phyloP scores from a whole-genome alignment of 2,797 vertebrate genomes.

The Gobio occitaniae region DNA sequence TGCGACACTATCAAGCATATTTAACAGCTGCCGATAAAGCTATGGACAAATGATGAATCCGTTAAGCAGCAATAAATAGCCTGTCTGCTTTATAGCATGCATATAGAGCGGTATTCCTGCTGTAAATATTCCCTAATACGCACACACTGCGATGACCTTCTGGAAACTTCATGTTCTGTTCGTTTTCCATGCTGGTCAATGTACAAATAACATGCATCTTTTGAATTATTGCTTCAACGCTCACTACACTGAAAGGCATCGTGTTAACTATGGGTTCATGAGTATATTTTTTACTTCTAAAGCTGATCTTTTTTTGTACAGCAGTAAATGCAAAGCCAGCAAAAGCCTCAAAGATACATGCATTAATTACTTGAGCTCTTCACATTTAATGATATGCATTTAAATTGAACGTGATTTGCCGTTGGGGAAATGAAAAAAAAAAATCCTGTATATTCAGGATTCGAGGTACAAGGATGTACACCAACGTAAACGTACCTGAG shows the following conservation, averaged over 20 bases:
- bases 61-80: constrained; percentile 22
- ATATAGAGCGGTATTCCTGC: constrained; percentile 31
- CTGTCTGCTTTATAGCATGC: constrained; percentile 43
- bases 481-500: constrained; percentile 62
- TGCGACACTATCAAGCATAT: constrained; percentile 38
- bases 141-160: constrained; percentile 38
- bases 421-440: neutral
- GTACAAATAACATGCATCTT: constrained; percentile 55
- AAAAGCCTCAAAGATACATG: constrained; percentile 52
- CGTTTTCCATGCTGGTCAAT: constrained; percentile 36
- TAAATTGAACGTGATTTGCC: constrained; percentile 13
- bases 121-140: constrained; percentile 32
- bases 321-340: constrained; percentile 39
- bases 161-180: constrained; percentile 35
- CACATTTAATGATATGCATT: constrained; percentile 20
- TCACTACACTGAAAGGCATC: constrained; percentile 27
- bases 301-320: constrained; percentile 19
- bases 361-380: constrained; percentile 44
- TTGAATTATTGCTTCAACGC: constrained; percentile 25
- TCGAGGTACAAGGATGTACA: constrained; percentile 53
- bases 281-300: constrained; percentile 27
- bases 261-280: constrained; percentile 10
- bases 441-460: constrained; percentile 32
- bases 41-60: constrained; percentile 22
- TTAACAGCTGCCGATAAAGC: constrained; percentile 56